Conservation (phyloP, 2,113 vertebrate genomes). For the Heterochromis multidens region DNA sequence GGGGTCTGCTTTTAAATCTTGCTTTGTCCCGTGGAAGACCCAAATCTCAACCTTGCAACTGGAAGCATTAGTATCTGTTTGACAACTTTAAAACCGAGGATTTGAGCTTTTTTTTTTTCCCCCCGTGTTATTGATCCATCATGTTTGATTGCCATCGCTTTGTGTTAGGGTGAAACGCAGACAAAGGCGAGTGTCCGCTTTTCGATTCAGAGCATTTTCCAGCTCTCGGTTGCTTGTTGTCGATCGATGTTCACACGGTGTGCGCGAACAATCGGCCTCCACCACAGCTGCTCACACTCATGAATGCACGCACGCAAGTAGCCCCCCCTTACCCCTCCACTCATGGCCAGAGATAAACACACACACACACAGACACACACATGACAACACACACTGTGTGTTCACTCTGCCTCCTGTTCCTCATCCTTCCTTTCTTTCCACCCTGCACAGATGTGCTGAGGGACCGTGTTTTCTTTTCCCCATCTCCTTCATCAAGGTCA, state of each 20-base stretch:
- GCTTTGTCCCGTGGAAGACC: neutral
- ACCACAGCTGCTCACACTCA: constrained; percentile 11
- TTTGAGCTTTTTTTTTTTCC: neutral
- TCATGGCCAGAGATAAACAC: neutral
- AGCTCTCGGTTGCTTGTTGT: constrained; percentile 10
- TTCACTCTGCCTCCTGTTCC: neutral
- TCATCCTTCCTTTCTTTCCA: constrained; percentile 1
- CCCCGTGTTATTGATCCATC: neutral
- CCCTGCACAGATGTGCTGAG: constrained; percentile 28
- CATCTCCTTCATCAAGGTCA: constrained; percentile 55
- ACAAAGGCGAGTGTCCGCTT: constrained; percentile 19
- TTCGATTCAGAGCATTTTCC: neutral
- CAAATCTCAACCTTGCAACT: neutral
- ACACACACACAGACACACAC: neutral
- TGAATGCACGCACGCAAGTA: neutral
- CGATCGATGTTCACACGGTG: constrained; percentile 53
- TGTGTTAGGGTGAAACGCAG: neutral
- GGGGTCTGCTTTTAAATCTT: neutral
- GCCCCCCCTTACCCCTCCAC: too few species aligned
- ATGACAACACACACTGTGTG: neutral
- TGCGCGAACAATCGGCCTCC: constrained; percentile 9
- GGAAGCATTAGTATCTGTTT: neutral
- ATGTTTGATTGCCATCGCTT: neutral
- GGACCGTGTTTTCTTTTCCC: constrained; percentile 24
- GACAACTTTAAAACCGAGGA: neutral